Evolutionary conservation across 2,888 invertebrate genomes (phyloP), one percentile per base, ranked within the genome.

Genomic region (Mesopsocus fuscifrons): DNA sequence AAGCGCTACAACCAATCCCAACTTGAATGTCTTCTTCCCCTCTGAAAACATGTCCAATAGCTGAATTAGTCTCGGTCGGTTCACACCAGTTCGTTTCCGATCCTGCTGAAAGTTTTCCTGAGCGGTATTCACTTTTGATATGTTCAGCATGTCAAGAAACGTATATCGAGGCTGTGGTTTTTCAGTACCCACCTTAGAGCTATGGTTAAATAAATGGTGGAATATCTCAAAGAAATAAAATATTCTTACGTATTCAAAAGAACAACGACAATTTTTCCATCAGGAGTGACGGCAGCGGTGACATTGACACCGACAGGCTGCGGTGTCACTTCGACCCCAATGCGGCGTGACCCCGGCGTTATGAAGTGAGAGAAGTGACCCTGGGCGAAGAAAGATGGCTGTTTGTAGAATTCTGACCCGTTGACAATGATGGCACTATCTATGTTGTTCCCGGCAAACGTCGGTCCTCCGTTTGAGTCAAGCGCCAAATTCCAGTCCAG

Each of bases 401-500:
- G 85, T 53, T 89, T 91, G 55, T 81, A 81, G 57, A 89, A 85
- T 59, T 85, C 82, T 1, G 58, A 57, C 2, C 64, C 53, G 49
- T 76, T 71, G 1, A 78, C 70, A 45, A 80, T 64, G 42, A 92
- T 75, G 0, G 88, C 74, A 0, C 87, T 67, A 59, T 92, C 91
- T 0, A 87, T 82, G 52, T 66, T 71, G 59, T 88, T 87, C 3
- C 67, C 54, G 0, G 71, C 74, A 74, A 80, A 85, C 54, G 77
- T 84, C 1, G 91, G 91, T 1, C 88, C 87, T 15, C 89, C 89
- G 1, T 55, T 48, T 44, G 67, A 59, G 55, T 84, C 67, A 16
- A 92, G 59, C 15, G 75, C 78, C 42, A 91, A 61, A 59, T 92
- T 94, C 89, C 89, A 92, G 58, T 92, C 89, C 0, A 83, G 68